A percentile compares a stretch with the other conserved stretches of the same genome.
phyloP scores from a whole-genome alignment of 2,888 invertebrate genomes.

The Eugnorisma glareosa region DNA sequence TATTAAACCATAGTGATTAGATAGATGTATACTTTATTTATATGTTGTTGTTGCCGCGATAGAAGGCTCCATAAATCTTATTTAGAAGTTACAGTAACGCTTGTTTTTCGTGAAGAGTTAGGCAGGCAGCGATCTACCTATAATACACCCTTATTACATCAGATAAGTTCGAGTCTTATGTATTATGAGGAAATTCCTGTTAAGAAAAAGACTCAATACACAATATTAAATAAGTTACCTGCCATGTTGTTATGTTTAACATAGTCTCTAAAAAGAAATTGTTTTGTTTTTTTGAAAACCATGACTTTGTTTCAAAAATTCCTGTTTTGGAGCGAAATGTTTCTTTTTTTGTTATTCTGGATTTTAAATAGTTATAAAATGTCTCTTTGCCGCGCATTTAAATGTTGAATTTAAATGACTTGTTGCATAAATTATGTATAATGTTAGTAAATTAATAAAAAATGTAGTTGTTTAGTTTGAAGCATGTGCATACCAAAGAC shows the following conservation, averaged over 20 bases:
- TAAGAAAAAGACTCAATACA: background rate
- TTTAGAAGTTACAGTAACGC: background rate
- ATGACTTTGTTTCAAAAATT: background rate
- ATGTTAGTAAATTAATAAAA: conserved; percentile 2
- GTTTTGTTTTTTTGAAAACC: background rate
- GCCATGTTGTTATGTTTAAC: background rate
- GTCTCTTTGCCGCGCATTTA: background rate
- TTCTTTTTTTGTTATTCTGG: background rate
- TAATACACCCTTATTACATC: background rate
- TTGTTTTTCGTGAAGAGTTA: background rate
- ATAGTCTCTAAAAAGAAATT: background rate
- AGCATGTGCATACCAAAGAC: conserved; percentile 51
- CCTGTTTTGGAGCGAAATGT: background rate
- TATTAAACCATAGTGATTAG: conserved; percentile 37
- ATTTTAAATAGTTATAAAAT: background rate
- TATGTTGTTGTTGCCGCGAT: background rate
- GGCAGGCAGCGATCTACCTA: background rate
- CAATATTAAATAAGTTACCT: background rate
- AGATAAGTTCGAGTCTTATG: background rate
- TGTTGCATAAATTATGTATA: conserved; percentile 25
- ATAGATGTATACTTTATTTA: conserved; percentile 20
- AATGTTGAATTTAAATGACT: conserved; percentile 25
- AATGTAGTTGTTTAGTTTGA: background rate
- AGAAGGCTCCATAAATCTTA: background rate
- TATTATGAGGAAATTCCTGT: background rate